Percentiles rank a stretch among this genome's conserved stretches.
These are phyloP conservation scores for Clivina fossor DNA, from an alignment of 2,888 invertebrate genomes.

Conservation along the genomic window DNA sequence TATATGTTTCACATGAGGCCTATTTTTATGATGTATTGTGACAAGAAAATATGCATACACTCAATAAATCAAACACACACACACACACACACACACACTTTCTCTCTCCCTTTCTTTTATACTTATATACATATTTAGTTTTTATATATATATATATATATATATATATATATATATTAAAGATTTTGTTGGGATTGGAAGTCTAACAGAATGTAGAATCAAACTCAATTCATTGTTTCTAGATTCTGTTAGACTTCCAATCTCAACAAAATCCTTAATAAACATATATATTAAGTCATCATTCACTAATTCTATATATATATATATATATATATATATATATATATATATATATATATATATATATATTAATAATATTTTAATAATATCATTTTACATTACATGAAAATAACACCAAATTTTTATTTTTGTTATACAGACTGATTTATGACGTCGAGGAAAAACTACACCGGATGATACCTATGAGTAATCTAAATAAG, in stretches of 20 bases:
- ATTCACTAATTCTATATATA: background rate
- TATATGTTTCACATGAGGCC: slow-evolving; percentile 25
- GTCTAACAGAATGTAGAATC: no score
- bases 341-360: background rate
- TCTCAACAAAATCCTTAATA: no score
- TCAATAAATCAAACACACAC: slow-evolving; percentile 26
- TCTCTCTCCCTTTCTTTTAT: slow-evolving; percentile 1
- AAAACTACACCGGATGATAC: no score
- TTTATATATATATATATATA: background rate
- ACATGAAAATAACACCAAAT: no score
- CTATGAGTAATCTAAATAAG: no score
- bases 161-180: no score
- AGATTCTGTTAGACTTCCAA: no score
- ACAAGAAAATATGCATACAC: slow-evolving; percentile 24
- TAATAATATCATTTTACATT: no score
- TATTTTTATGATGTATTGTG: slow-evolving; percentile 28
- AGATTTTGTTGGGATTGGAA: no score
- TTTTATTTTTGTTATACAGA: no score
- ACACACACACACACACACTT: slow-evolving; percentile 1
- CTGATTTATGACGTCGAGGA: no score
- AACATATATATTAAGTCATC: background rate
- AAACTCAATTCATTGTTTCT: no score
- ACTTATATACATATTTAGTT: slow-evolving; percentile 1
- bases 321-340: background rate
- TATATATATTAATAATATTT: background rate